phyloP scores from a whole-genome alignment of 2,888 invertebrate genomes.

The Tipula confusa region DNA sequence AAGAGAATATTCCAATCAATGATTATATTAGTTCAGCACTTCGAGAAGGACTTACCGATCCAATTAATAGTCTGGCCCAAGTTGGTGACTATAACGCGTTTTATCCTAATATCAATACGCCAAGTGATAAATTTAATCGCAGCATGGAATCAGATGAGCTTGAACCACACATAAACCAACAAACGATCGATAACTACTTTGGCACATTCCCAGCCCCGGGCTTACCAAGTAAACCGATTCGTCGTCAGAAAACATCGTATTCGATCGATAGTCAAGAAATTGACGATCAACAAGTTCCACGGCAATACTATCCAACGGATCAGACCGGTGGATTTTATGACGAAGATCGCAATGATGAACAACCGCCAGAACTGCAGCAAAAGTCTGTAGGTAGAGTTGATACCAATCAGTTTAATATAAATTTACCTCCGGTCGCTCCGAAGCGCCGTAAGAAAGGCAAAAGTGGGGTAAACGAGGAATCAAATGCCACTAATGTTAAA shows the following conservation, averaged over 20 bases:
- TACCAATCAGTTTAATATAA: conserved; percentile 26
- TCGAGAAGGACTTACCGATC: conserved; percentile 68
- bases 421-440: conserved; percentile 47
- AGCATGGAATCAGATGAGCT: conserved; percentile 32
- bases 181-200: conserved; percentile 41
- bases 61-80: conserved; percentile 62
- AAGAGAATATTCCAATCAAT: conserved; percentile 74
- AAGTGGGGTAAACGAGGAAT: neutral
- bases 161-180: conserved; percentile 34
- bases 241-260: conserved; percentile 49
- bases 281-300: conserved; percentile 42
- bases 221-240: conserved; percentile 54
- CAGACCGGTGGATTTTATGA: conserved; percentile 40
- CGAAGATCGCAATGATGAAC: conserved; percentile 53
- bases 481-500: conserved; percentile 36
- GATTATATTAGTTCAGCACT: conserved; percentile 75
- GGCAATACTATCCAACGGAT: conserved; percentile 30
- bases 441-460: conserved; percentile 46
- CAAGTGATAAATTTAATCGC: conserved; percentile 31
- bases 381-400: conserved; percentile 26
- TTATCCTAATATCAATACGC: conserved; percentile 34
- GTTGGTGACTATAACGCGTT: conserved; percentile 50
- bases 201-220: conserved; percentile 41
- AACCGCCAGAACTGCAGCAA: conserved; percentile 53
- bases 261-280: conserved; percentile 48